phyloP scores from a whole-genome alignment of 2,888 invertebrate species.

The Dexiosoma caninum region DNA sequence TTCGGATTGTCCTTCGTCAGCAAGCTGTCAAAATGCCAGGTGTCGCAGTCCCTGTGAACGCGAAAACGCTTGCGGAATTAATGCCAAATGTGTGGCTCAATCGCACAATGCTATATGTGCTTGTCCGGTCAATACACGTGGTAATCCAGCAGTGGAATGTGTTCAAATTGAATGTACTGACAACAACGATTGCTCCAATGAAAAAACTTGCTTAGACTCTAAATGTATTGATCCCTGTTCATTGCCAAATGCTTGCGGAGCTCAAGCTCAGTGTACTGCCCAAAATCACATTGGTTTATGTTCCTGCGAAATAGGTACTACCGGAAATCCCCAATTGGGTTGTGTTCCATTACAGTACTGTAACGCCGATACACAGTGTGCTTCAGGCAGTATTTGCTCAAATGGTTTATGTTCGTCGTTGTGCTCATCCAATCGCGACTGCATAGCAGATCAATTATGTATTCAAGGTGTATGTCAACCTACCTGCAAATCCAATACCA shows the following conservation, averaged over 20 bases:
- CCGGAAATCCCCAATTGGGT: conserved; percentile 91
- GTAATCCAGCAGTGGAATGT: conserved; percentile 87
- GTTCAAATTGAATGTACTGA: conserved; percentile 86
- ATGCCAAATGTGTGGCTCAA: conserved; percentile 85
- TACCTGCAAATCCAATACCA: conserved; percentile 87
- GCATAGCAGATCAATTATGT: conserved; percentile 90
- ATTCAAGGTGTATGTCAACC: conserved; percentile 91
- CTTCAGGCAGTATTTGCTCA: conserved; percentile 89
- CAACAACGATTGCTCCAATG: conserved; percentile 85
- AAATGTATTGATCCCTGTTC: conserved; percentile 90
- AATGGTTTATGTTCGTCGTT: conserved; percentile 88
- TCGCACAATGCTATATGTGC: conserved; percentile 86
- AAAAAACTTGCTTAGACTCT: conserved; percentile 87
- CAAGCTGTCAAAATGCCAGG: conserved; percentile 85
- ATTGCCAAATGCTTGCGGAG: conserved; percentile 89
- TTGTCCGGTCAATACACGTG: conserved; percentile 86
- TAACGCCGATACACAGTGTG: conserved; percentile 87
- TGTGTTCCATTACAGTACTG: conserved; percentile 91
- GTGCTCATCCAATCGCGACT: conserved; percentile 89
- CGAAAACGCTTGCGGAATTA: conserved; percentile 83
- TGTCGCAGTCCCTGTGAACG: conserved; percentile 88
- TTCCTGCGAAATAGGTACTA: conserved; percentile 89
- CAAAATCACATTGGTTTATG: conserved; percentile 89
- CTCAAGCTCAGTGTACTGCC: conserved; percentile 86
- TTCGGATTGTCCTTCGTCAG: conserved; percentile 87